These are phyloP conservation scores for Bubalus kerabau DNA, from an alignment of 2,113 vertebrate genomes.

Conservation along the genomic window DNA sequence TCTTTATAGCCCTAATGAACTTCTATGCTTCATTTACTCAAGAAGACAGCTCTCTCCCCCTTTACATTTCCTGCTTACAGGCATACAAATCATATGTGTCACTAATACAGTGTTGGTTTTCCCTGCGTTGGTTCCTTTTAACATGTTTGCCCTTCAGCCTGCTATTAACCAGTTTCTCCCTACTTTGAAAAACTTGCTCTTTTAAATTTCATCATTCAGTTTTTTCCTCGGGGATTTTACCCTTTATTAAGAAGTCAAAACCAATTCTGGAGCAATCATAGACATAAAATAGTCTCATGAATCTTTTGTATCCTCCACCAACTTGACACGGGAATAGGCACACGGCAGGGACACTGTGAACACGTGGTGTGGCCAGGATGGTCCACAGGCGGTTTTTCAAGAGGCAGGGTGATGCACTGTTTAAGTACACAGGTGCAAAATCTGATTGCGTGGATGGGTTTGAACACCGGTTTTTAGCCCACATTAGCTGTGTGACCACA, in stretches of 20 bases:
- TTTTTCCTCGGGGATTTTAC: constrained; percentile 50
- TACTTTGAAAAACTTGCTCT: constrained; percentile 70
- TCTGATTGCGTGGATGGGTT: rapidly evolving
- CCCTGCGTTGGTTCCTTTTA: constrained; percentile 39
- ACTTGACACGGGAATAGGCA: not conserved
- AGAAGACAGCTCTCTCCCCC: not conserved
- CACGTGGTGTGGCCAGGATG: not conserved
- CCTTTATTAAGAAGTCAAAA: constrained; percentile 71
- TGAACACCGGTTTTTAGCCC: not conserved
- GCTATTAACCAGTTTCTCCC: constrained; percentile 72
- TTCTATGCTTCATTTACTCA: constrained; percentile 43
- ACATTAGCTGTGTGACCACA: not conserved
- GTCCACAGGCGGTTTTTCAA: not conserved
- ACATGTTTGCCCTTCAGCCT: constrained; percentile 64
- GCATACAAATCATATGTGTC: constrained; percentile 42
- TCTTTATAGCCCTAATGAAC: constrained; percentile 29
- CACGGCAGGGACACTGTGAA: not conserved
- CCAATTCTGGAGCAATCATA: constrained; percentile 68
- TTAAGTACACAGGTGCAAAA: not conserved
- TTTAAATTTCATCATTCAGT: constrained; percentile 70
- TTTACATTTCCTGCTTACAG: constrained; percentile 51
- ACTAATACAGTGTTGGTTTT: constrained; percentile 57
- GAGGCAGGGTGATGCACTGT: rapidly evolving
- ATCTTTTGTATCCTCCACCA: constrained; percentile 34
- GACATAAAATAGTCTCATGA: constrained; percentile 53